Conservation (phyloP, 2,797 vertebrate genomes). For the Cercopithecus diana region DNA sequence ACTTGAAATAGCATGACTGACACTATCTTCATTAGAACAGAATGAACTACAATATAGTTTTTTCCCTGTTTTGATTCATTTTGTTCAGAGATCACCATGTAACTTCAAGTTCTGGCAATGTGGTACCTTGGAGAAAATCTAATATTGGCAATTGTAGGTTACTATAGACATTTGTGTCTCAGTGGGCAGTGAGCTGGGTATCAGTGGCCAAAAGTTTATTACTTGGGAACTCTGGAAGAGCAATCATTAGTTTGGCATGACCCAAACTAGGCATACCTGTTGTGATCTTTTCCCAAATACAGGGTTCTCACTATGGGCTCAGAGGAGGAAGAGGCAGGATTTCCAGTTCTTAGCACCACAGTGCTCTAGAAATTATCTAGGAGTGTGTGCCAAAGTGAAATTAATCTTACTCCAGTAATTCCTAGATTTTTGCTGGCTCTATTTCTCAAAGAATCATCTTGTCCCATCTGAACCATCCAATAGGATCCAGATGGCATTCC, state of each 20-base stretch:
- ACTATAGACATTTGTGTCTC: neutral
- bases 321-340: neutral
- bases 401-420: neutral
- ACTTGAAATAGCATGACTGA: neutral
- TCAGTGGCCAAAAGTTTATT: neutral
- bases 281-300: neutral
- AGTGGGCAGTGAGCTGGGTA: neutral
- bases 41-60: neutral
- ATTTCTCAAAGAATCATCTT: neutral
- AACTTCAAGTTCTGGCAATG: neutral
- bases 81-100: neutral
- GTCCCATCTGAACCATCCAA: neutral
- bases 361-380: neutral
- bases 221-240: neutral
- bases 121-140: neutral
- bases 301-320: neutral
- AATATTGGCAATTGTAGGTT: neutral
- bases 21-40: neutral
- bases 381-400: neutral
- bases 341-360: neutral
- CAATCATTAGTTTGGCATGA: neutral
- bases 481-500: neutral
- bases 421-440: neutral
- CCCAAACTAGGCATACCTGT: neutral
- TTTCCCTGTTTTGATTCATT: neutral